Evolutionary conservation across 2,888 invertebrate species (phyloP).

Genomic region (Folsomia candida): DNA sequence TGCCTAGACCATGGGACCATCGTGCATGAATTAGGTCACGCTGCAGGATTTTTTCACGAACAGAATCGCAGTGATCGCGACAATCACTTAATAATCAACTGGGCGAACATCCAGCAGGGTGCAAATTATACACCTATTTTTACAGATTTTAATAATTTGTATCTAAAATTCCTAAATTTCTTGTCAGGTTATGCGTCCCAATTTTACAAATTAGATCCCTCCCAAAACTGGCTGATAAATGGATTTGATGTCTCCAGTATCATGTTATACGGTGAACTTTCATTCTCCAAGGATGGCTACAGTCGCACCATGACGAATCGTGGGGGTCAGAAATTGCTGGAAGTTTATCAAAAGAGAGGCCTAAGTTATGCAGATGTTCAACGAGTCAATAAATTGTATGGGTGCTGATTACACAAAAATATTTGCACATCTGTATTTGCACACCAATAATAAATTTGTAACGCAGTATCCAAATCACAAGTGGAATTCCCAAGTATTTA

Average conservation of each 20-base stretch:
- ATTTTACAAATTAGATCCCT: neutral
- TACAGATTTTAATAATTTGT: no score
- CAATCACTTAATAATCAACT: neutral
- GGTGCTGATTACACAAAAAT: neutral
- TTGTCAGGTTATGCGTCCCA: neutral
- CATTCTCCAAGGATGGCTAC: neutral
- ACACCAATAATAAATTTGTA: no score
- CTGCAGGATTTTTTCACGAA: neutral
- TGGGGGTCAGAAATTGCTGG: neutral
- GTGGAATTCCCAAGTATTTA: no score
- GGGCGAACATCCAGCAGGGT: neutral
- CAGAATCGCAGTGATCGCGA: neutral
- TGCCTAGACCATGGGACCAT: neutral
- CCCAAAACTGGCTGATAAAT: neutral
- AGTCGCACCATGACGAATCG: neutral
- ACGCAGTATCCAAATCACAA: no score
- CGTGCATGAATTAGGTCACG: neutral
- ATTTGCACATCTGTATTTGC: no score
- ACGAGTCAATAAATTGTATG: neutral
- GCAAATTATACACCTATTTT: no score
- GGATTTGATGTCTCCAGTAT: neutral
- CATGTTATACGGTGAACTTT: neutral
- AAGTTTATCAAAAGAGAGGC: neutral
- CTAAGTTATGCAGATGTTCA: neutral
- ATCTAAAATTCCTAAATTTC: neutral